These are phyloP conservation scores for Cephalopholis sonnerati DNA, from an alignment of 2,113 vertebrate species.

Conservation along the genomic window DNA sequence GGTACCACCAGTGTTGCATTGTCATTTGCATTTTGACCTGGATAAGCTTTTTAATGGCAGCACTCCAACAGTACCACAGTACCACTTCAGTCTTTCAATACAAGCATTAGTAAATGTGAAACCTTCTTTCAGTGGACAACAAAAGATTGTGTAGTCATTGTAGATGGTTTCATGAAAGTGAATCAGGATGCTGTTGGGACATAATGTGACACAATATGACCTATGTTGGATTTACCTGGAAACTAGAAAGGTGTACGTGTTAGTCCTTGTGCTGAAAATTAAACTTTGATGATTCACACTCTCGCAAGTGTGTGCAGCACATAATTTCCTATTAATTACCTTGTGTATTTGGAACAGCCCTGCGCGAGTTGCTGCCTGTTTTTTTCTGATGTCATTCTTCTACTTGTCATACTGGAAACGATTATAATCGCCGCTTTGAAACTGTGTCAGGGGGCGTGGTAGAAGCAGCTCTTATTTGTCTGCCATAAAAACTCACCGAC, in stretches of 20 bases:
- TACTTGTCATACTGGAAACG: not conserved
- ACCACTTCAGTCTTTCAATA: not conserved
- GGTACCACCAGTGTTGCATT: not conserved
- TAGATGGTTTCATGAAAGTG: not conserved
- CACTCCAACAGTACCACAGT: not conserved
- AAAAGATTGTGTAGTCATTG: not conserved
- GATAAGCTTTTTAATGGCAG: not conserved
- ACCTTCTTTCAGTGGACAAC: not conserved
- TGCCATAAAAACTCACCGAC: not conserved
- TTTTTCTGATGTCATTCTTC: not conserved
- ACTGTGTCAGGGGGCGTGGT: slow-evolving; percentile 4
- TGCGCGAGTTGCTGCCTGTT: slow-evolving; percentile 7
- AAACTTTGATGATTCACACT: not conserved
- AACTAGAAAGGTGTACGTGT: not conserved
- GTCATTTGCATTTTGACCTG: not conserved
- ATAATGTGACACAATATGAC: not conserved
- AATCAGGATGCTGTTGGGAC: not conserved
- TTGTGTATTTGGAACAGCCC: not conserved
- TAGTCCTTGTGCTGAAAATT: too few species aligned
- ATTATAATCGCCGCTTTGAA: not conserved
- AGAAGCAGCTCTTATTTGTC: not conserved
- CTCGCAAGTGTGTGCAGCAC: not conserved
- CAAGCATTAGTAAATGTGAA: not conserved
- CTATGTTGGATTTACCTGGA: not conserved
- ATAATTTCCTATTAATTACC: not conserved